Base-by-base conservation (phyloP, 2,888 invertebrate genomes). In the Fabriciana adippe region DNA sequence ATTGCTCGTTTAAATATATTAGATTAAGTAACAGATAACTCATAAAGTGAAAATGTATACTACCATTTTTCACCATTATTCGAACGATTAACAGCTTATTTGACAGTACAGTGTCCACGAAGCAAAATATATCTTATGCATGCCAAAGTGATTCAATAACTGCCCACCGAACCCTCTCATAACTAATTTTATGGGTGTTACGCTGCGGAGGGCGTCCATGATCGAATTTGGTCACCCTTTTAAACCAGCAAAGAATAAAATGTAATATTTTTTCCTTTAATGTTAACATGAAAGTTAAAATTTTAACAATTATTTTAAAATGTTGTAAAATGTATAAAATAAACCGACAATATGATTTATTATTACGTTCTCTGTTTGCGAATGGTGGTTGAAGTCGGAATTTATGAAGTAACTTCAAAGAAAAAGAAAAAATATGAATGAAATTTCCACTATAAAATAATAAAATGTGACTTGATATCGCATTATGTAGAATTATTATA, bases 61-160 rank as follows among this genome's bases (percentile, higher is more conserved):
- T 11, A 8, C 35, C 35, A 41, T 11, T 41, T 41, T 41, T 41
- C 11, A 8, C 2, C 8, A 41, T 11, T 41, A 41, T 8, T 35
- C 6, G 35, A 35, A 6, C 6, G 6, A 35, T 35, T 26, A 47
- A 59, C 5, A 15, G 47, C n/a, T n/a, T 26, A 47, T 47, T 48
- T 11, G 31, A 3, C 13, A 59, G 48, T 16, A 31, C 48, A 5
- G 6, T 48, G 26, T 48, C 13, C 45, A 48, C 59, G 74, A 73
- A 78, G 83, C 83, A 81, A 75, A 81, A 86, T 88, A 86, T 86
- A 84, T 85, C 83, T 87, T 81, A 88, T 87, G 87, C 85, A 88
- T 88, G 86, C 82, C 80, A 75, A 79, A 86, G 84, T 87, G 85
- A 88, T 86, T 85, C 83, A 79, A 88, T 88, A 86, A 87, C 82